Conservation (phyloP, 2,888 invertebrate genomes). For the Bedellia somnulentella region DNA sequence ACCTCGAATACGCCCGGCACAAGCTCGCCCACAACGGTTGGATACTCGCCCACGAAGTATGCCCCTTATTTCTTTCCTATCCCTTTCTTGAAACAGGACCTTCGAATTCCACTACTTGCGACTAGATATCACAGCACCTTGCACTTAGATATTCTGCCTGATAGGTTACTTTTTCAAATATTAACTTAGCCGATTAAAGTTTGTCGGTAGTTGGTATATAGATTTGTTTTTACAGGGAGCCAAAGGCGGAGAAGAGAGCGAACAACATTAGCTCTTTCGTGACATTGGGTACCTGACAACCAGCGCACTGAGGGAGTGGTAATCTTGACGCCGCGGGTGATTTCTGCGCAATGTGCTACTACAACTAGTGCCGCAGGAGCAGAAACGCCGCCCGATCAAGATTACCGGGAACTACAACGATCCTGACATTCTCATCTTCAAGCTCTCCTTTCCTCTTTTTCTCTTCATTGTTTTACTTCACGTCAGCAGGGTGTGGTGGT, state of each 20-base stretch:
- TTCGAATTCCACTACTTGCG: too few species aligned
- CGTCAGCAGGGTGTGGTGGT: constrained; percentile 38
- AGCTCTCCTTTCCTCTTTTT: constrained; percentile 29
- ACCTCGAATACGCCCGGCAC: constrained; percentile 98
- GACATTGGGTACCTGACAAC: constrained; percentile 72
- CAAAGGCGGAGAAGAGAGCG: constrained; percentile 84
- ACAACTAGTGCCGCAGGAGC: constrained; percentile 18
- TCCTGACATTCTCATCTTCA: constrained; percentile 12
- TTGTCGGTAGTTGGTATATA: too few species aligned
- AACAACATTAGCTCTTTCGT: constrained; percentile 82
- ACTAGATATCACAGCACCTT: constrained; percentile 43
- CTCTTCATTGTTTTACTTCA: constrained; percentile 23
- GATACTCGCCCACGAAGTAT: constrained; percentile 60
- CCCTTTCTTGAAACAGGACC: too few species aligned
- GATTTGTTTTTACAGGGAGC: constrained; percentile 65
- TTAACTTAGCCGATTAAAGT: too few species aligned
- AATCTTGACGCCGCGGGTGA: too few species aligned
- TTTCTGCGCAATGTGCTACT: too few species aligned
- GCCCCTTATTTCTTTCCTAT: constrained; percentile 26
- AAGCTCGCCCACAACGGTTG: constrained; percentile 85
- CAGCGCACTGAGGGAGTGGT: constrained; percentile 58
- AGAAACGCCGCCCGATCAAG: constrained; percentile 30
- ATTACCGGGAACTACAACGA: constrained; percentile 16
- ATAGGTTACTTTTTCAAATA: constrained; percentile 1
- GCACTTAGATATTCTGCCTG: constrained; percentile 17